Percentiles rank a stretch among this genome's conserved stretches.
phyloP scores from a whole-genome alignment of 2,888 invertebrate genomes.

The Dynastes maya region DNA sequence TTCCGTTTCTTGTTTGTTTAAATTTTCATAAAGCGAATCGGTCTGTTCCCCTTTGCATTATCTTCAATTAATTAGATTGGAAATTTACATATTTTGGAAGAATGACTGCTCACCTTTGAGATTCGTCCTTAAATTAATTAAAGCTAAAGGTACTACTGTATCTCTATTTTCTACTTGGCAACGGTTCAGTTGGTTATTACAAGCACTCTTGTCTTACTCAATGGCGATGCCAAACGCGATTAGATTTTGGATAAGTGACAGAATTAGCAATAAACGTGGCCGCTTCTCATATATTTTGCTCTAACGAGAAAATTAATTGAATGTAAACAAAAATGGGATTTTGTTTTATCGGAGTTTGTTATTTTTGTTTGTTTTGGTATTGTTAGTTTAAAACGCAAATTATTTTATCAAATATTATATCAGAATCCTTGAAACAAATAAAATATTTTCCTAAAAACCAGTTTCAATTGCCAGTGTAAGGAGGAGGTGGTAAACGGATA shows the following conservation, averaged over 20 bases:
- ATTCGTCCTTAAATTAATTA: slow-evolving; percentile 16
- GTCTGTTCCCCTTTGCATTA: no score
- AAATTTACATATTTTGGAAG: background rate
- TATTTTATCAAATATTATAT: no score
- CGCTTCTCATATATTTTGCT: slow-evolving; percentile 25
- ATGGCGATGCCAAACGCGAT: slow-evolving; percentile 24
- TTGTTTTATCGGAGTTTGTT: background rate
- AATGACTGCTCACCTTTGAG: background rate
- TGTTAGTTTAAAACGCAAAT: no score
- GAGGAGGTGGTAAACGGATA: no score
- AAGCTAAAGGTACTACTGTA: slow-evolving; percentile 13
- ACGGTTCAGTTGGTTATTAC: slow-evolving; percentile 23
- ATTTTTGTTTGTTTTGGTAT: no score
- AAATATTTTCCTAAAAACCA: no score
- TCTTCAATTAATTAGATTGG: no score
- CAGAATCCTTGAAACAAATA: no score
- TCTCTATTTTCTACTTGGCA: slow-evolving; percentile 34
- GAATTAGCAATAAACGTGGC: slow-evolving; percentile 5
- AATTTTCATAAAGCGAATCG: no score
- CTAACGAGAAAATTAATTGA: slow-evolving; percentile 17
- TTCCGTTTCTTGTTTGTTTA: background rate
- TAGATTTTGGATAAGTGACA: slow-evolving; percentile 39
- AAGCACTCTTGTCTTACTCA: slow-evolving; percentile 18
- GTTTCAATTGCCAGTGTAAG: no score
- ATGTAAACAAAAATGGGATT: background rate